Base-by-base conservation (phyloP, 2,113 vertebrate genomes). In the Apaloderma vittatum region DNA sequence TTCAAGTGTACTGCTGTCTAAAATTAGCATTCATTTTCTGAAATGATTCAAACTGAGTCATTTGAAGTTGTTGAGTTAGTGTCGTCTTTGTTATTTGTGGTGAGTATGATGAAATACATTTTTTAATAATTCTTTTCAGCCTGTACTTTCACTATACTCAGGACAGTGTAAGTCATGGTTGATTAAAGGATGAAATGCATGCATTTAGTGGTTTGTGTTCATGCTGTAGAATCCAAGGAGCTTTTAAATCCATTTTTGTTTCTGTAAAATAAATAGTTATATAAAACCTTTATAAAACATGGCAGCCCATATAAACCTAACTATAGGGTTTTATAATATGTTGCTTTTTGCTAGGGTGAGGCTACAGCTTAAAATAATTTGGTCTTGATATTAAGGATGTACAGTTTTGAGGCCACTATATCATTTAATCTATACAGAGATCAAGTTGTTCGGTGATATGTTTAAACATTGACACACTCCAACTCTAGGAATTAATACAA, bases 31-130 rank as follows among this genome's bases (percentile, higher is more conserved):
- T 97, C 43, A 57, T 95, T 77, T 96, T 97, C 86, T 94, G 26
- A 96, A 88, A 90, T 90, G 94, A 94, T 96, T 94, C 79, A 89
- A 94, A 94, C 59, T 20, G 86, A 97, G 90, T 97, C 95, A 94
- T 86, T 91, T 93, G 63, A 94, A 96, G 86, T 54, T 89, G 71
- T 84, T 96, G 73, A 73, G 77, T 90, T 94, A 72, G 70, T 89
- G 63, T 96, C 68, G 84, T 18, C 90, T 86, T 96, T 94, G 75
- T 94, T 97, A 94, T 87, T 97, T 96, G 65, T 90, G 76, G 61
- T 87, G 95, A 90, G 78, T 93, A 87, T 45, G 36, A 96, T 87
- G 83, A 92, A 92, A 96, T 88, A 62, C 2, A 40, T 86, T 96
- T 97, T 97, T 94, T 30, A 88, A 82, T 87, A 97, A 91, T 96